Percentiles rank a stretch among this genome's conserved stretches.
Conservation (phyloP, 2,888 invertebrate genomes). For the Acanthoscelides obtectus region DNA sequence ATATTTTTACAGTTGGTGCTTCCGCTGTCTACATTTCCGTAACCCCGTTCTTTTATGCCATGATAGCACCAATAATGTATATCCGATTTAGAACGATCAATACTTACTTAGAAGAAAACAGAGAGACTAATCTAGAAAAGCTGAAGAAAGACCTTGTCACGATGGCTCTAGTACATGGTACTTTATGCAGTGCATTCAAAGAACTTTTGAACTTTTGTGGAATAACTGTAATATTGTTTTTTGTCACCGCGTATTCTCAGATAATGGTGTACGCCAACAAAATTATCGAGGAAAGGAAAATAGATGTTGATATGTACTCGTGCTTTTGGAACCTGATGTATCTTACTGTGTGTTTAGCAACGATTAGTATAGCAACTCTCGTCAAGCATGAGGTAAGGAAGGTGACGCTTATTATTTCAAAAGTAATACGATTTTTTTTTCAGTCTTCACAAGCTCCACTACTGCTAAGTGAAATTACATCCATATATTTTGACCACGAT, state of each 20-base stretch:
- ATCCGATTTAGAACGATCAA: not conserved
- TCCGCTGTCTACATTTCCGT: not conserved
- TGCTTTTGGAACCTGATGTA: not conserved
- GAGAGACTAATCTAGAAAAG: not conserved
- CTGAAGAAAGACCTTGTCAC: not conserved
- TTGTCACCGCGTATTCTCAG: not conserved
- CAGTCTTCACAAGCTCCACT: constrained; percentile 1
- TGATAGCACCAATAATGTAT: not conserved
- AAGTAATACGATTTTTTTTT: not conserved
- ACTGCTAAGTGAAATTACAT: not conserved
- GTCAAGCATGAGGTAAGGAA: not conserved
- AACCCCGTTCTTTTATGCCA: not conserved
- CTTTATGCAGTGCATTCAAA: not conserved
- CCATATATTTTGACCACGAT: not conserved
- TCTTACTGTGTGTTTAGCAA: not conserved
- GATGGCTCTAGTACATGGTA: not conserved
- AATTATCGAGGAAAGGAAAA: not conserved
- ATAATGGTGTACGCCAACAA: not conserved
- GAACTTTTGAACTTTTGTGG: not conserved
- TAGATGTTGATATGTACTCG: not conserved
- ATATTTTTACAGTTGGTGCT: not conserved
- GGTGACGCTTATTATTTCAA: not conserved
- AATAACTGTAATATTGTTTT: not conserved
- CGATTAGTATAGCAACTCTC: not conserved
- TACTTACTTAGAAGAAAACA: not conserved